Percentiles rank a stretch among this genome's conserved stretches.
These are phyloP conservation scores for Limosa lapponica DNA, from an alignment of 2,797 vertebrate genomes.

Conservation along the genomic window DNA sequence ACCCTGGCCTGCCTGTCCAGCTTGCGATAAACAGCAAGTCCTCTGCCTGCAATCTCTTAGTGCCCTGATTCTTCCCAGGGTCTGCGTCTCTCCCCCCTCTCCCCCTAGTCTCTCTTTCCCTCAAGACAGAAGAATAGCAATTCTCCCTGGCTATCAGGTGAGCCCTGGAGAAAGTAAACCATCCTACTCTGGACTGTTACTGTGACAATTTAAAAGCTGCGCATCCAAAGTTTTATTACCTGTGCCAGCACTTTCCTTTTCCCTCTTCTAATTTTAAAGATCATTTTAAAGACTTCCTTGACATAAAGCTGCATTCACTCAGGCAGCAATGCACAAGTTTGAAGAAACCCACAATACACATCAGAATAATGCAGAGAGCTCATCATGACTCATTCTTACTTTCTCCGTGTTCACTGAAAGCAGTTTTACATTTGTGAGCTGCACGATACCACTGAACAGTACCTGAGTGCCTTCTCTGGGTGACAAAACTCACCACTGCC, in stretches of 20 bases:
- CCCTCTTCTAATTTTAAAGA: neutral
- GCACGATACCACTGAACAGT: neutral
- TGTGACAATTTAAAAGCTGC: slow-evolving; percentile 12
- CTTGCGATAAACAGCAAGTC: neutral
- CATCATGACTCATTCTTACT: slow-evolving; percentile 60
- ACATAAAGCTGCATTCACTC: slow-evolving; percentile 38
- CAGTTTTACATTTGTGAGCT: slow-evolving; percentile 44
- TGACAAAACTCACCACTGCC: slow-evolving; percentile 4
- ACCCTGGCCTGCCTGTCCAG: neutral
- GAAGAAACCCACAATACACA: slow-evolving; percentile 45
- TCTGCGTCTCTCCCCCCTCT: too few relatives aligned
- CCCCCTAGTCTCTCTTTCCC: neutral
- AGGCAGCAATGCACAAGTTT: slow-evolving; percentile 12
- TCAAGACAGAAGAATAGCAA: neutral
- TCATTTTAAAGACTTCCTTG: slow-evolving; percentile 14
- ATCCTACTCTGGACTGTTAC: neutral
- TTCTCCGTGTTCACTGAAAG: slow-evolving; percentile 15
- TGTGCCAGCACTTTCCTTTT: neutral
- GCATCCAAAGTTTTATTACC: neutral
- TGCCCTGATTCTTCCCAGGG: neutral
- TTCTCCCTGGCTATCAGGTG: neutral
- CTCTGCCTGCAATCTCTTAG: neutral
- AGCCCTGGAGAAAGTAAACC: neutral
- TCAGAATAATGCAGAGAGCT: slow-evolving; percentile 56
- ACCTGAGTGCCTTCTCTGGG: slow-evolving; percentile 7